These are phyloP conservation scores for Spatulosminthurus flaviceps DNA, from an alignment of 2,888 invertebrate species.

Conservation along the genomic window DNA sequence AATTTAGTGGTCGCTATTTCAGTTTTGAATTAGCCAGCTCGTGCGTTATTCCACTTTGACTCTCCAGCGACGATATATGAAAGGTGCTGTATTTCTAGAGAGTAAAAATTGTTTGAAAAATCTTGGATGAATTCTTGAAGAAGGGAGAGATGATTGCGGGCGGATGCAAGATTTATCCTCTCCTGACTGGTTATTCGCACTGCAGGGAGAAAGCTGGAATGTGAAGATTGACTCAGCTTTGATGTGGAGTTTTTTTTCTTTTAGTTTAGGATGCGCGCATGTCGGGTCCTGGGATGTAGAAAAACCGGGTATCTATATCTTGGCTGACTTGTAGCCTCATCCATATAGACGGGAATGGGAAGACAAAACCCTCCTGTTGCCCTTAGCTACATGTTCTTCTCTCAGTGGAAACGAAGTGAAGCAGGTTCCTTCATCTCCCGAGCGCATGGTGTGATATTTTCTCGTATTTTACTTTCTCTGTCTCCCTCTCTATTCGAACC, in stretches of 20 bases:
- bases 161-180: slow-evolving; percentile 44
- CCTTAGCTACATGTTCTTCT: slow-evolving; percentile 49
- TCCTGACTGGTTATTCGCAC: slow-evolving; percentile 34
- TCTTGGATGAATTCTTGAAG: slow-evolving; percentile 20
- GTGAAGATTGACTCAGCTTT: slow-evolving; percentile 38
- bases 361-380: slow-evolving; percentile 50
- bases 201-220: slow-evolving; percentile 48
- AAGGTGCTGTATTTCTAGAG: background rate
- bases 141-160: slow-evolving; percentile 32
- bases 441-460: slow-evolving; percentile 46
- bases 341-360: background rate
- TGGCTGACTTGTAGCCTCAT: background rate
- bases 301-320: slow-evolving; percentile 33
- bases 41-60: too few relatives aligned
- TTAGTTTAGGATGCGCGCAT: slow-evolving; percentile 41
- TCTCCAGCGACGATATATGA: too few relatives aligned
- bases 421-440: slow-evolving; percentile 30
- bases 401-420: slow-evolving; percentile 29
- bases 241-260: slow-evolving; percentile 15
- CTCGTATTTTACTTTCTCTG: slow-evolving; percentile 44
- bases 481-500: slow-evolving; percentile 27
- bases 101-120: slow-evolving; percentile 7
- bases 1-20: too few relatives aligned
- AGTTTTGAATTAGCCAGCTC: too few relatives aligned
- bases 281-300: slow-evolving; percentile 38